phyloP scores from a whole-genome alignment of 2,797 vertebrate species.

The Fundulus diaphanus region DNA sequence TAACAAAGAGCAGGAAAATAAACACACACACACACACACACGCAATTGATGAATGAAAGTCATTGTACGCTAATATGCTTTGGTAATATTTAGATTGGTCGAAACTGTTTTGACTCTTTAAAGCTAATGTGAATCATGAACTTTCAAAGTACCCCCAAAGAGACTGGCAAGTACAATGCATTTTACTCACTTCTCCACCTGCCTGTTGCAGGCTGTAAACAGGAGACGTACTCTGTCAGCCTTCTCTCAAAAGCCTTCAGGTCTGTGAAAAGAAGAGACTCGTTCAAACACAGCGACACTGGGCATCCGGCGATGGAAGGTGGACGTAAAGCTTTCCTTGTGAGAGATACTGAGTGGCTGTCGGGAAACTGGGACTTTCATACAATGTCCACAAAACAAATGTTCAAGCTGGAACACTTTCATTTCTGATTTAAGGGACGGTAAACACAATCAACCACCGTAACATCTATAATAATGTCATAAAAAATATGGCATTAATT shows the following conservation, averaged over 20 bases:
- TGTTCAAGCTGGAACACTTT: not conserved
- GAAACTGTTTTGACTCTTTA: not conserved
- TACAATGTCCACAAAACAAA: not conserved
- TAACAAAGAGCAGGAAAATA: no score
- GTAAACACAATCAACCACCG: not conserved
- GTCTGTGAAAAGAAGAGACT: constrained; percentile 80
- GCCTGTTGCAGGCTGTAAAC: constrained; percentile 97
- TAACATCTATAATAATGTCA: not conserved
- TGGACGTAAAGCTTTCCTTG: not conserved
- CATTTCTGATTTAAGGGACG: not conserved
- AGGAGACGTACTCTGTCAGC: constrained; percentile 97
- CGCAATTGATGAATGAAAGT: not conserved
- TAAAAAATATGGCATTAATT: no score
- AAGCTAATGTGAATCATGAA: not conserved
- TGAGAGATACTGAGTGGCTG: not conserved
- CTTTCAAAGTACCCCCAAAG: not conserved
- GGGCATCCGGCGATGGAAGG: not conserved
- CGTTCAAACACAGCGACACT: not conserved
- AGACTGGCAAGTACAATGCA: not conserved
- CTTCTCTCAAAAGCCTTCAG: constrained; percentile 99
- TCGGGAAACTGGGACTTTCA: not conserved
- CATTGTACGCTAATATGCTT: not conserved
- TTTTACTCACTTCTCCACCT: constrained; percentile 98
- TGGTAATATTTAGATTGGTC: not conserved
- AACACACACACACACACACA: not conserved